These are phyloP conservation scores for Nannoperca obscura DNA, from an alignment of 2,797 vertebrate species.

Conservation along the genomic window DNA sequence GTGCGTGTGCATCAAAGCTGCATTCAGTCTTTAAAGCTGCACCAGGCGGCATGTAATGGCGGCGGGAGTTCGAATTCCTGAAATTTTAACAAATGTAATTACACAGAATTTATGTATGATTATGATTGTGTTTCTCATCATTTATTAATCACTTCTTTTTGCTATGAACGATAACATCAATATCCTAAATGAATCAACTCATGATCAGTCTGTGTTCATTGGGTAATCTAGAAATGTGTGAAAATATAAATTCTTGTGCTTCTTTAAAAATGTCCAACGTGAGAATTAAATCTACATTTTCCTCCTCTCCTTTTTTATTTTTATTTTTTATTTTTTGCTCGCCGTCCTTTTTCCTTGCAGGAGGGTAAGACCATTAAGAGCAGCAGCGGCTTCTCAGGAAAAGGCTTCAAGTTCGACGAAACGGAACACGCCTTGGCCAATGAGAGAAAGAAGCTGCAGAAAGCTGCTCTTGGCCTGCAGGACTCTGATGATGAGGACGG, in stretches of 20 bases:
- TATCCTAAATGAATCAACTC: not conserved
- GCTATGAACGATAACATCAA: not conserved
- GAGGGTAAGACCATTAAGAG: constrained; percentile 97
- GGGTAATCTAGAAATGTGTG: not conserved
- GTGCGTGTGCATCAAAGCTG: not conserved
- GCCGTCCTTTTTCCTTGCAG: constrained; percentile 67
- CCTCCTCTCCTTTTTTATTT: no score
- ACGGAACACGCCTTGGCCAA: constrained; percentile 97
- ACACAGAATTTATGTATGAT: not conserved
- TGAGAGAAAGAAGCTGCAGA: constrained; percentile 98
- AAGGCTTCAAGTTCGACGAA: constrained; percentile 99
- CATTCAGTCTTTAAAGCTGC: not conserved
- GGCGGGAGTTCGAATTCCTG: not conserved
- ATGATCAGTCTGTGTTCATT: not conserved
- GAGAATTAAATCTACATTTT: not conserved
- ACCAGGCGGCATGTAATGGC: not conserved
- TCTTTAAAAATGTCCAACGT: not conserved
- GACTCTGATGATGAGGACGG: constrained; percentile 98
- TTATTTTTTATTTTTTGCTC: not conserved
- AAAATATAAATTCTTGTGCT: not conserved
- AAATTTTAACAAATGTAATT: not conserved
- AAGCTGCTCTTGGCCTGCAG: constrained; percentile 96
- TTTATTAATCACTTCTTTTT: not conserved
- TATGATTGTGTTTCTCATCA: not conserved
- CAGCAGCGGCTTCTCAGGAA: constrained; percentile 98